Percentiles rank a stretch among this genome's conserved stretches.
Evolutionary conservation across 1,140 invertebrate species (phyloP).

Genomic region (Diachasmimorpha longicaudata): DNA sequence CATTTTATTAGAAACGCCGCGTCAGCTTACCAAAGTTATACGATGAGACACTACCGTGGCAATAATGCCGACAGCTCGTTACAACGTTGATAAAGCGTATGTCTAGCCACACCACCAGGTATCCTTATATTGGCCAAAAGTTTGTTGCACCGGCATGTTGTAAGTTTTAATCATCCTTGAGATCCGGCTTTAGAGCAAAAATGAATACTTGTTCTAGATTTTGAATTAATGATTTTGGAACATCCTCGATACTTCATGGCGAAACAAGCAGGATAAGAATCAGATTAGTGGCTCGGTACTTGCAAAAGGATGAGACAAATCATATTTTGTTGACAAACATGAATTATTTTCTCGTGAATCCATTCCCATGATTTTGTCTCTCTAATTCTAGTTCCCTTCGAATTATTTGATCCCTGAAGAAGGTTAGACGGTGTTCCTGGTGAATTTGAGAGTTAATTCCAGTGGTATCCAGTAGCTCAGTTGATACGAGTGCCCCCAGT

Average conservation of each 20-base stretch:
- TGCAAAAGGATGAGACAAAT: too few relatives aligned
- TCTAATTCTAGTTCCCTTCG: too few relatives aligned
- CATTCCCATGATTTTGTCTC: too few relatives aligned
- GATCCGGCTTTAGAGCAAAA: background rate
- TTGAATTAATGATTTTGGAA: background rate
- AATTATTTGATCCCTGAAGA: too few relatives aligned
- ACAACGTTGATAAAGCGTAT: constrained; percentile 28
- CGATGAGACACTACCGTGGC: constrained; percentile 14
- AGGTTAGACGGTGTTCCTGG: too few relatives aligned
- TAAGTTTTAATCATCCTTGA: background rate
- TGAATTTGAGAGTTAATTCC: too few relatives aligned
- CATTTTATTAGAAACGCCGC: constrained; percentile 29
- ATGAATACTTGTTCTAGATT: background rate
- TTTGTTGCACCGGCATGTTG: background rate
- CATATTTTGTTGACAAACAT: too few relatives aligned
- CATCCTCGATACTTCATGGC: background rate
- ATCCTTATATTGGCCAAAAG: background rate
- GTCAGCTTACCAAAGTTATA: constrained; percentile 20
- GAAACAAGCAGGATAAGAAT: too few relatives aligned
- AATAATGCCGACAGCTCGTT: constrained; percentile 29
- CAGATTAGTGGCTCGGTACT: too few relatives aligned
- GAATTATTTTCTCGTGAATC: too few relatives aligned
- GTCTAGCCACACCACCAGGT: background rate
- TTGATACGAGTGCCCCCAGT: too few relatives aligned
- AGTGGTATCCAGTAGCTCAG: too few relatives aligned